These are phyloP conservation scores for Albula goreensis DNA, from an alignment of 2,113 vertebrate species.

Conservation along the genomic window DNA sequence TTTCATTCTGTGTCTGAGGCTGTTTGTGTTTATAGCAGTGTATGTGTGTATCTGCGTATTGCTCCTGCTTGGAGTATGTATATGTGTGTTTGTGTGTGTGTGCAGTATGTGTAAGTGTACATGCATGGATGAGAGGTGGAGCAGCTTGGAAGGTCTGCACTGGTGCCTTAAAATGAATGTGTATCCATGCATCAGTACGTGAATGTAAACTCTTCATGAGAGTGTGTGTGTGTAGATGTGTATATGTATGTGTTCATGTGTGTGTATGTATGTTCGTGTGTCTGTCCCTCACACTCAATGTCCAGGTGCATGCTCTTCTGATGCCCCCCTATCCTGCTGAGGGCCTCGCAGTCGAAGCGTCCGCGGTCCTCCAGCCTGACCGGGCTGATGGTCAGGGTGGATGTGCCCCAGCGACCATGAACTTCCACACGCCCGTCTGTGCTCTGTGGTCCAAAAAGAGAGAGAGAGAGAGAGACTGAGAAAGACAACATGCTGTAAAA, in stretches of 20 bases:
- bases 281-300: constrained; percentile 83
- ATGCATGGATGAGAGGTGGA: too few relatives aligned
- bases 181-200: too few relatives aligned
- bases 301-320: constrained; percentile 98
- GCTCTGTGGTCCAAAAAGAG: constrained; percentile 69
- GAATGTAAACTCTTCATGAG: too few relatives aligned
- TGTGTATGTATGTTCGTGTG: neutral
- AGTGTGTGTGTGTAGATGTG: too few relatives aligned
- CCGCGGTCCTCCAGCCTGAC: constrained; percentile 87
- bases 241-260: neutral
- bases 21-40: neutral
- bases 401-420: constrained; percentile 84
- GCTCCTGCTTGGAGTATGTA: neutral
- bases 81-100: neutral
- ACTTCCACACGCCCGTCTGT: constrained; percentile 89
- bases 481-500: neutral
- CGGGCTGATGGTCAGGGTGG: constrained; percentile 84
- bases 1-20: neutral
- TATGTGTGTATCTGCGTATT: neutral
- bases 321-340: constrained; percentile 91
- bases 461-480: neutral
- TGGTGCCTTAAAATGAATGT: neutral
- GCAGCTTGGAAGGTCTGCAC: neutral
- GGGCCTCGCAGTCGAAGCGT: constrained; percentile 95
- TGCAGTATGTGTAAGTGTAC: too few relatives aligned